These are phyloP conservation scores for Delphinus delphis DNA, from an alignment of 2,113 vertebrate species.

Conservation along the genomic window DNA sequence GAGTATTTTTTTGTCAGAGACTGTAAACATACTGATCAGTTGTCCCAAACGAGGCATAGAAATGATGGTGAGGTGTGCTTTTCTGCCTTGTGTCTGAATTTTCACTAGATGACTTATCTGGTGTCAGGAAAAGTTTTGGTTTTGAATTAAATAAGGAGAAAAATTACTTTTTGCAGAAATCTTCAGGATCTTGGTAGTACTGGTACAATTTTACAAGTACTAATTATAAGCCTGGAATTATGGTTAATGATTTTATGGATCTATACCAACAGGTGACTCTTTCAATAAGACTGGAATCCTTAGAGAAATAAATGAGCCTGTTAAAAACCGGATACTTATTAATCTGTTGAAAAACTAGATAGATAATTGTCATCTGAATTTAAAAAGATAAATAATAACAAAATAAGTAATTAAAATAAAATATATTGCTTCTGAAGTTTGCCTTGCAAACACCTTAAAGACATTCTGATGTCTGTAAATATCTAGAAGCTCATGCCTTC, in stretches of 20 bases:
- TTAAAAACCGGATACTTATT: neutral
- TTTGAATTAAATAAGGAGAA: slow-evolving; percentile 31
- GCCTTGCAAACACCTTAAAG: neutral
- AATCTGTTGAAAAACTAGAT: neutral
- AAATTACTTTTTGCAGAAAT: neutral
- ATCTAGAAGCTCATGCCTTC: neutral
- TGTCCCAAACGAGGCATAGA: neutral
- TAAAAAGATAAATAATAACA: neutral
- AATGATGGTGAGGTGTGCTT: neutral
- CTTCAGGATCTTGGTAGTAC: neutral
- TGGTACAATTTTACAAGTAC: neutral
- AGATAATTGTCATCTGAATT: neutral
- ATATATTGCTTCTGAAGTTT: neutral
- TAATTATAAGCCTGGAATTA: neutral
- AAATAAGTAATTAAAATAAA: neutral
- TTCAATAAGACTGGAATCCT: neutral
- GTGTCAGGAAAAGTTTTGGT: neutral
- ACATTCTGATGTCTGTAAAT: neutral
- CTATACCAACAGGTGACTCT: neutral
- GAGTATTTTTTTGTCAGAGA: neutral
- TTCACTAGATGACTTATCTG: neutral
- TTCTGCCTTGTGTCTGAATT: neutral
- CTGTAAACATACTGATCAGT: neutral
- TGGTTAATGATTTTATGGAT: neutral
- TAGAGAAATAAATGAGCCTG: neutral